Percentiles rank a stretch among this genome's conserved stretches.
These are phyloP conservation scores for Branchipolynoe longqiensis DNA, from an alignment of 2,888 invertebrate genomes.

Conservation along the genomic window DNA sequence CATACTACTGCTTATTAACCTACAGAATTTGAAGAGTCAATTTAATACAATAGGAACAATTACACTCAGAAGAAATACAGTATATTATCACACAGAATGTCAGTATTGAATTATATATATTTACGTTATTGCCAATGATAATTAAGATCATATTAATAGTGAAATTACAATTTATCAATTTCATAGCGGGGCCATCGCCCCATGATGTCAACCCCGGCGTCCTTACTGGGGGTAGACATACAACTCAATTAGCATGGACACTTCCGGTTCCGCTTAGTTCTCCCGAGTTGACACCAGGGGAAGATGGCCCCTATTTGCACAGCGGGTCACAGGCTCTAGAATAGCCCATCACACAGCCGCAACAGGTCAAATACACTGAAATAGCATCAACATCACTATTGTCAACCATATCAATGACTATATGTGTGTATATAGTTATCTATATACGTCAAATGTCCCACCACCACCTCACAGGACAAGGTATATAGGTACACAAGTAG, in stretches of 20 bases:
- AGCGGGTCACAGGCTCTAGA: not conserved
- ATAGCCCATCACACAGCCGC: too few relatives aligned
- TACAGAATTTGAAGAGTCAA: too few relatives aligned
- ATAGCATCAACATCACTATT: not conserved
- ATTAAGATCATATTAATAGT: too few relatives aligned
- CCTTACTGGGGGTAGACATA: not conserved
- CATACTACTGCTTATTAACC: too few relatives aligned
- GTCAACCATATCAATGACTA: not conserved
- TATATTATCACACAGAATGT: too few relatives aligned
- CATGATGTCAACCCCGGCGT: not conserved
- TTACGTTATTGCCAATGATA: too few relatives aligned
- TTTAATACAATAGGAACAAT: too few relatives aligned
- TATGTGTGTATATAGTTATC: not conserved
- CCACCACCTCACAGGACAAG: not conserved
- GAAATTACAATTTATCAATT: too few relatives aligned
- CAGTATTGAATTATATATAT: too few relatives aligned
- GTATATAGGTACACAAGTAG: not conserved
- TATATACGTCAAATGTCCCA: not conserved
- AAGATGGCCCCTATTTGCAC: conserved; percentile 1
- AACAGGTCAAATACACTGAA: too few relatives aligned
- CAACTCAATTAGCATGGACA: not conserved
- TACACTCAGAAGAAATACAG: too few relatives aligned
- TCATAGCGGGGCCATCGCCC: conserved; percentile 11
- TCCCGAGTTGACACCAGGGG: conserved; percentile 12
- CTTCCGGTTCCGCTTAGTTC: not conserved